These are phyloP conservation scores for Esox niger DNA, from an alignment of 2,113 vertebrate genomes.

Conservation along the genomic window DNA sequence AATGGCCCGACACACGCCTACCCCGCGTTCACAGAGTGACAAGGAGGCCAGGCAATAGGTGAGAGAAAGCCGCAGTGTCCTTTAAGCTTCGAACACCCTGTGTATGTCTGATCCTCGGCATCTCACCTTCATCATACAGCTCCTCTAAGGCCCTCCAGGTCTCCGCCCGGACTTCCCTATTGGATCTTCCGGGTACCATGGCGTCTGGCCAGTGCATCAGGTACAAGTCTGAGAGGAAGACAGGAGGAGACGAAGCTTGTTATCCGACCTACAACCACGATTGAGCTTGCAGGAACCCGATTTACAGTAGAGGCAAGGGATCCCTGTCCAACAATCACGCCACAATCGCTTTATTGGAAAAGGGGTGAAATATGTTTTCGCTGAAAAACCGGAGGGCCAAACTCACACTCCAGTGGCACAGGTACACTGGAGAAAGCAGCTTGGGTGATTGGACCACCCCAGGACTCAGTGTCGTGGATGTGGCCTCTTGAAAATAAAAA, in stretches of 20 bases:
- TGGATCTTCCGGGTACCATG: slow-evolving; percentile 52
- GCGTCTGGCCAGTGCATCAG: slow-evolving; percentile 78
- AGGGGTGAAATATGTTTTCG: too few species aligned
- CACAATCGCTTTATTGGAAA: too few species aligned
- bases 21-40: slow-evolving; percentile 22
- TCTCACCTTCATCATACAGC: slow-evolving; percentile 67
- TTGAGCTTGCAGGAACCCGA: too few species aligned
- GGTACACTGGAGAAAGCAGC: too few species aligned
- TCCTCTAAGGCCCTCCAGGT: slow-evolving; percentile 75
- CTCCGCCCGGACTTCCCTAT: slow-evolving; percentile 70
- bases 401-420: too few species aligned
- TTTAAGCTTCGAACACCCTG: neutral
- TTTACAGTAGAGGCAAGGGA: too few species aligned
- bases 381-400: too few species aligned
- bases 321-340: too few species aligned
- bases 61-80: neutral
- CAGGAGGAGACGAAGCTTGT: too few species aligned
- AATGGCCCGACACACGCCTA: slow-evolving; percentile 75
- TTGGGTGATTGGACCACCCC: too few species aligned
- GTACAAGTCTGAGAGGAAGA: slow-evolving; percentile 74
- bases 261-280: too few species aligned
- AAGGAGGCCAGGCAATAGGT: slow-evolving; percentile 5
- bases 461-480: neutral
- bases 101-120: neutral
- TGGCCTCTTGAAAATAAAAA: neutral